Conservation (phyloP, 2,888 invertebrate species). For the Cataglyphis cursor region DNA sequence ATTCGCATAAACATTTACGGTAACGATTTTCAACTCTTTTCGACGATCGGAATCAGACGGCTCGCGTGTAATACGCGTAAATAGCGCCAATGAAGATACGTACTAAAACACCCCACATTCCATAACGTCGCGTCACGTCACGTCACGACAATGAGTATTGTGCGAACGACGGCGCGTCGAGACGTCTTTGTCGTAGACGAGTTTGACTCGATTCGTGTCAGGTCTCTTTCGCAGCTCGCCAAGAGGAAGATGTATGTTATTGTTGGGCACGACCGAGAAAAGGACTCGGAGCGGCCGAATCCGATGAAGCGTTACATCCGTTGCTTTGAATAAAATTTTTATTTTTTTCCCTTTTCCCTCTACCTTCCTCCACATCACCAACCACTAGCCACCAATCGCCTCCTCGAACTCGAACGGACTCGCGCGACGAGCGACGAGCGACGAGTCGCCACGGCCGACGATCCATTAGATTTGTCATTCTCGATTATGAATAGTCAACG, state of each 20-base stretch:
- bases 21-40: not conserved
- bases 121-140: constrained; percentile 32
- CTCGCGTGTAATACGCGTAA: constrained; percentile 42
- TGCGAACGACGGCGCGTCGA: constrained; percentile 36
- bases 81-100: constrained; percentile 56
- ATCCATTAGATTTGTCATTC: constrained; percentile 81
- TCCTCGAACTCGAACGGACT: constrained; percentile 8
- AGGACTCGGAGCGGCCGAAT: constrained; percentile 51
- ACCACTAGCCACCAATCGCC: not conserved
- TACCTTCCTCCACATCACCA: not conserved
- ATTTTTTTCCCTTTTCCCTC: constrained; percentile 1
- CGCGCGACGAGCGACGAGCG: constrained; percentile 39
- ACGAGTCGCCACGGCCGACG: constrained; percentile 56
- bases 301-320: constrained; percentile 72
- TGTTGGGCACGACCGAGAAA: constrained; percentile 69
- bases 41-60: not conserved
- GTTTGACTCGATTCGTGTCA: constrained; percentile 70
- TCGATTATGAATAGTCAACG: constrained; percentile 75
- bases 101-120: constrained; percentile 65
- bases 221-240: constrained; percentile 24
- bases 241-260: constrained; percentile 68
- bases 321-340: constrained; percentile 67
- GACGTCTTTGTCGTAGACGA: constrained; percentile 58
- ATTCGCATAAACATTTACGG: not conserved
- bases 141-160: constrained; percentile 71